These are phyloP conservation scores for Eueides isabella DNA, from an alignment of 1,140 invertebrate species.

Conservation along the genomic window DNA sequence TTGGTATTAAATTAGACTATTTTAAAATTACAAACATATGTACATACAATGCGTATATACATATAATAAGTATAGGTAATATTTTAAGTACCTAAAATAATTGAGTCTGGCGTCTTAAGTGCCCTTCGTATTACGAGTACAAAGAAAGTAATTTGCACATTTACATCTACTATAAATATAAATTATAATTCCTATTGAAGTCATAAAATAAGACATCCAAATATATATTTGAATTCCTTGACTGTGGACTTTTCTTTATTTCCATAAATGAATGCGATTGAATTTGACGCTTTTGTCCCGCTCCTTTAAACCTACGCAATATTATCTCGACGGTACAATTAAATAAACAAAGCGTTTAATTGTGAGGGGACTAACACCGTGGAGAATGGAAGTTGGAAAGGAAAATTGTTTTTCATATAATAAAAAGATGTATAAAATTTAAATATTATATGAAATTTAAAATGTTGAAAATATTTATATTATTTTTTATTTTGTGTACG, in stretches of 20 bases:
- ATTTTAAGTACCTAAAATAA: not conserved
- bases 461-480: not conserved
- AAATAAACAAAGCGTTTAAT: constrained; percentile 36
- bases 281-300: constrained; percentile 24
- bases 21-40: too few relatives aligned
- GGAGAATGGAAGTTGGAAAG: not conserved
- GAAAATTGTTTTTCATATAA: constrained; percentile 7
- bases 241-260: constrained; percentile 19
- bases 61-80: too few relatives aligned
- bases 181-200: not conserved
- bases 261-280: constrained; percentile 30
- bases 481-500: not conserved
- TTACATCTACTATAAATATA: not conserved
- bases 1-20: too few relatives aligned
- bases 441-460: not conserved
- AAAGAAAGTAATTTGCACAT: not conserved
- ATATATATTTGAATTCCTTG: not conserved
- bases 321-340: constrained; percentile 35
- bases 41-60: too few relatives aligned
- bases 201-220: not conserved
- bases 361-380: constrained; percentile 14
- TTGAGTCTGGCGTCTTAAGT: not conserved
- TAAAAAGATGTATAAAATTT: not conserved
- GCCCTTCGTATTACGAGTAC: not conserved
- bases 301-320: constrained; percentile 28